Conservation (phyloP, 2,888 invertebrate genomes). For the Octonoba sinensis region DNA sequence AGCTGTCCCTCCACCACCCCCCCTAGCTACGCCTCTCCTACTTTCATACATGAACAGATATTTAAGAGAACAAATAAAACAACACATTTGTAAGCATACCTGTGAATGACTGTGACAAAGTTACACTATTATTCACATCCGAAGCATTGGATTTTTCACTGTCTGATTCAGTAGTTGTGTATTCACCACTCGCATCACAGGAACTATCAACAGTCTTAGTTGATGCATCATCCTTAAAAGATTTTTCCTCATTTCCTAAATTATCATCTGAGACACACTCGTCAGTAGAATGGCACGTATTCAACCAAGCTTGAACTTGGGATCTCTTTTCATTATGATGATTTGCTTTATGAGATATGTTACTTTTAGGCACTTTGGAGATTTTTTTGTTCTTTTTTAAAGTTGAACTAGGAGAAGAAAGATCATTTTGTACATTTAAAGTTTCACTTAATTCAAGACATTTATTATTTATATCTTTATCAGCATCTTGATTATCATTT, state of each 20-base stretch:
- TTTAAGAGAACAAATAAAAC: too few species aligned
- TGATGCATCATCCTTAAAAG: conserved; percentile 20
- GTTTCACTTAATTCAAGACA: too few species aligned
- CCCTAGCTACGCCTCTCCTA: too few species aligned
- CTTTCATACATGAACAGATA: too few species aligned
- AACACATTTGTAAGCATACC: conserved; percentile 16
- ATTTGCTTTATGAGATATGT: neutral
- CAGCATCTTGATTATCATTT: too few species aligned
- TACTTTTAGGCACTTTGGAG: neutral
- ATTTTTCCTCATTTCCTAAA: conserved; percentile 2
- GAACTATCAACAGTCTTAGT: conserved; percentile 58
- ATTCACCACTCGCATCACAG: conserved; percentile 91
- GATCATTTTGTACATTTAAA: too few species aligned
- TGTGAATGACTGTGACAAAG: conserved; percentile 57
- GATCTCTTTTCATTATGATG: conserved; percentile 18
- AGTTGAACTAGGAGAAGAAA: neutral
- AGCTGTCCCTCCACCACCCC: too few species aligned
- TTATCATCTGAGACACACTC: conserved; percentile 42
- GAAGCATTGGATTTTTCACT: conserved; percentile 67
- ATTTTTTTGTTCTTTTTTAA: conserved; percentile 12
- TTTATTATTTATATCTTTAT: too few species aligned
- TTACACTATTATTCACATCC: conserved; percentile 67
- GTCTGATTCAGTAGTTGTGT: conserved; percentile 76
- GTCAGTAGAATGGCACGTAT: conserved; percentile 54
- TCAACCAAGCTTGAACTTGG: conserved; percentile 60